Base-by-base conservation (phyloP, 2,888 invertebrate genomes). In the Cephus rjabovi region DNA sequence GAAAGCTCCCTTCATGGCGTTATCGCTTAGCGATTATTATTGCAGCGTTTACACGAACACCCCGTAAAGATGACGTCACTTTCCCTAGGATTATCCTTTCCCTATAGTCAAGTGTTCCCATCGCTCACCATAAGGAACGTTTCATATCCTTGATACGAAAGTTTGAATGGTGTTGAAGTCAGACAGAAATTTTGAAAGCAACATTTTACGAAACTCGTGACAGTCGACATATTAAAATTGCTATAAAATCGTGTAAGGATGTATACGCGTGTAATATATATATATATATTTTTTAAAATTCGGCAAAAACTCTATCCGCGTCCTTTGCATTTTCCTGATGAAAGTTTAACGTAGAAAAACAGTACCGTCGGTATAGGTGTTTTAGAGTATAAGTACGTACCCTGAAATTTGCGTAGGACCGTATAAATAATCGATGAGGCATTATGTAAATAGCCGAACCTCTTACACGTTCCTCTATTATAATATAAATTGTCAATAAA, bases 401-500 rank as follows among this genome's bases (percentile, higher is more conserved):
- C 56, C 23, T 56, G 23, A 56, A 56, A 56, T 56, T 56, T 56
- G 56, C 56, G 56, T 56, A 23, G 56, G 56, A 56, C 23, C 71
- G 33, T 34, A 71, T 71, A 71, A 71, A 71, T 23, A 34, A 33
- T 15, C 71, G 12, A 34, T 31, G 33, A 71, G 31, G 31, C 31
- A 71, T 71, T 71, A 71, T 71, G 71, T 34, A 71, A 71, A 71
- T 71, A 33, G 31, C 1, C 71, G 12, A 23, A 71, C 31, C 31
- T 71, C 71, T 71, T 34, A 34, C 71, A 15, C 4, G 71, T n/a
- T 71, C 71, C 71, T 71, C 31, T 31, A 71, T 71, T 71, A 33
- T 34, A 71, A 71, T 71, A 71, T 71, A 34, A 71, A 71, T 71
- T 71, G 71, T 34, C 75, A 74, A 81, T 75, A 79, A 80, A 80